A percentile compares a stretch with the other conserved stretches of the same genome.
These are phyloP conservation scores for Helogale parvula DNA, from an alignment of 2,113 vertebrate genomes.

Conservation along the genomic window DNA sequence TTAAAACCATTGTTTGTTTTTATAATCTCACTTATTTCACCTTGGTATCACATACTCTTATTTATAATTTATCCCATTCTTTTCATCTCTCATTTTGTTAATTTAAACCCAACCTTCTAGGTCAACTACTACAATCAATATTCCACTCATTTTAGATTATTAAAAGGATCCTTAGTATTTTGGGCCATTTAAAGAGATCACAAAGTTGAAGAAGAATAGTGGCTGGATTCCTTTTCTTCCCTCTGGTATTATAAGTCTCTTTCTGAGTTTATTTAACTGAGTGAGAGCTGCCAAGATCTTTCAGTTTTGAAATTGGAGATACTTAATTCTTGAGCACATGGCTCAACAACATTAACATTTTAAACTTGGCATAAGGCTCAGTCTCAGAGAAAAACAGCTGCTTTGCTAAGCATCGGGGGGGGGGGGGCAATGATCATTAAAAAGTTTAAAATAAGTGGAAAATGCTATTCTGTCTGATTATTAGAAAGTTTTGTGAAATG, in stretches of 20 bases:
- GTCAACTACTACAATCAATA: background rate
- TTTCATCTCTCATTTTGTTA: background rate
- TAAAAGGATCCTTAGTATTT: background rate
- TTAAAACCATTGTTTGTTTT: background rate
- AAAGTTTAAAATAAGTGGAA: conserved; percentile 67
- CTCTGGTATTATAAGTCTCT: background rate
- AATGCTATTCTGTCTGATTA: conserved; percentile 23
- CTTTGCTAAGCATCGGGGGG: conserved; percentile 45
- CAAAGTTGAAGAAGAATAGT: background rate
- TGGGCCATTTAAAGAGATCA: background rate
- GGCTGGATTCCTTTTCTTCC: background rate
- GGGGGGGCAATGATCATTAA: conserved; percentile 53
- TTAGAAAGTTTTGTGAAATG: conserved; percentile 63
- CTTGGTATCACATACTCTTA: background rate
- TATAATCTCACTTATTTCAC: background rate
- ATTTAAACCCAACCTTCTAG: background rate
- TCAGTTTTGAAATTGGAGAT: conserved; percentile 59
- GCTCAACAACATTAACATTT: conserved; percentile 71
- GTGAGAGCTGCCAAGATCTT: conserved; percentile 56
- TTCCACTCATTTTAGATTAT: background rate
- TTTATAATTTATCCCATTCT: background rate
- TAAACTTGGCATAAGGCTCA: conserved; percentile 63
- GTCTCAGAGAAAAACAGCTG: conserved; percentile 67
- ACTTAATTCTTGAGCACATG: conserved; percentile 65
- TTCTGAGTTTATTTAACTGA: conserved; percentile 46